Conservation (phyloP, 2,888 invertebrate species). For the Eupithecia centaureata region DNA sequence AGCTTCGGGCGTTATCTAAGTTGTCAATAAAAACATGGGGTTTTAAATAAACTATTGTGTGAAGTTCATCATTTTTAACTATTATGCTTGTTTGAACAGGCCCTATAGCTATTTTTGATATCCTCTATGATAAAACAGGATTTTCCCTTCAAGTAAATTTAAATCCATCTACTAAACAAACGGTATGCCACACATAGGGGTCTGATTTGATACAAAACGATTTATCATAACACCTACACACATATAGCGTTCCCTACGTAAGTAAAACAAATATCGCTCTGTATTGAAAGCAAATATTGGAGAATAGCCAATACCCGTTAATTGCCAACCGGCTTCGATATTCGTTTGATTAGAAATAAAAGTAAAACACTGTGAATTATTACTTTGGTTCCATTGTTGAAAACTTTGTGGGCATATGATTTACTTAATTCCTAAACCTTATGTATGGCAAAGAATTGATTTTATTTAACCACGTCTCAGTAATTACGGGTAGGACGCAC, state of each 20-base stretch:
- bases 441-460: background rate
- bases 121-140: background rate
- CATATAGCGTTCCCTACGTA: background rate
- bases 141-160: background rate
- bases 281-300: conserved; percentile 49
- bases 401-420: background rate
- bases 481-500: no score
- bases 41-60: no score
- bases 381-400: background rate
- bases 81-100: background rate
- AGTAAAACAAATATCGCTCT: conserved; percentile 10
- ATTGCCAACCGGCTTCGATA: conserved; percentile 50
- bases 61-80: background rate
- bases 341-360: conserved; percentile 54
- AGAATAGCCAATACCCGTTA: conserved; percentile 51
- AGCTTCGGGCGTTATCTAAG: no score
- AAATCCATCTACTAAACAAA: background rate
- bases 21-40: no score
- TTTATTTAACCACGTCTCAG: no score
- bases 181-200: background rate
- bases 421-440: background rate
- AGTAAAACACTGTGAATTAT: background rate
- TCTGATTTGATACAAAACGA: background rate
- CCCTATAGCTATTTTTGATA: background rate
- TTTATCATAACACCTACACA: background rate